phyloP scores from a whole-genome alignment of 2,888 invertebrate species.

The Calameuta pallipes region DNA sequence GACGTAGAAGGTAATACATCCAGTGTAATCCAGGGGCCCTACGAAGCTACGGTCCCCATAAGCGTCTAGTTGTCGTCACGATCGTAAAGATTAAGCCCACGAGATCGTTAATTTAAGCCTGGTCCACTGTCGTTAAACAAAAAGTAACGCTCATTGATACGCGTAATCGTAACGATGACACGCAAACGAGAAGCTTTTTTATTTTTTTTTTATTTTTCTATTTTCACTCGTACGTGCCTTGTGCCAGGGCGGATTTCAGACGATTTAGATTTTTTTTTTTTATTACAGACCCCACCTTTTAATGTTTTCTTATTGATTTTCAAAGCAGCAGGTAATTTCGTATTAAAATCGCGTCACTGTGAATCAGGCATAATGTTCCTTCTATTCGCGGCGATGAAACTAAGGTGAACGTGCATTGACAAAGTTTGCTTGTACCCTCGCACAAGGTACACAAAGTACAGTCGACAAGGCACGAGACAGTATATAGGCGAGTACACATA shows the following conservation, averaged over 20 bases:
- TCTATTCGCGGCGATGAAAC: neutral
- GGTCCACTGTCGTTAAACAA: constrained; percentile 9
- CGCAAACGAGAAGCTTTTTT: neutral
- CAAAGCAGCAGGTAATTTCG: neutral
- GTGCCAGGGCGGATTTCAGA: neutral
- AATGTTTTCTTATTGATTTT: neutral
- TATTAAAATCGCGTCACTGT: neutral
- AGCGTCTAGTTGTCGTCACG: constrained; percentile 17
- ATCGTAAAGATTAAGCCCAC: constrained; percentile 20
- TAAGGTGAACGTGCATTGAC: neutral
- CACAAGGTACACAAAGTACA: neutral
- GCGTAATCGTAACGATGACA: neutral
- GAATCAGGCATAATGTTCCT: neutral
- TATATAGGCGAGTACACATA: neutral
- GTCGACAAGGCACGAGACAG: neutral
- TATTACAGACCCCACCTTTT: too few relatives aligned
- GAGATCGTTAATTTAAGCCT: constrained; percentile 20
- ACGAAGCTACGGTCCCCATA: constrained; percentile 6
- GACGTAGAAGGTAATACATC: constrained; percentile 1
- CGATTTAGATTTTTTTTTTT: neutral
- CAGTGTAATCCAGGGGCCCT: neutral
- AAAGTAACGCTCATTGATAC: constrained; percentile 10
- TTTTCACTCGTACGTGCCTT: neutral
- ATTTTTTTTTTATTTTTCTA: neutral
- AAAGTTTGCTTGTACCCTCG: neutral